Conservation (phyloP, 2,113 vertebrate species). For the Piprites chloris region DNA sequence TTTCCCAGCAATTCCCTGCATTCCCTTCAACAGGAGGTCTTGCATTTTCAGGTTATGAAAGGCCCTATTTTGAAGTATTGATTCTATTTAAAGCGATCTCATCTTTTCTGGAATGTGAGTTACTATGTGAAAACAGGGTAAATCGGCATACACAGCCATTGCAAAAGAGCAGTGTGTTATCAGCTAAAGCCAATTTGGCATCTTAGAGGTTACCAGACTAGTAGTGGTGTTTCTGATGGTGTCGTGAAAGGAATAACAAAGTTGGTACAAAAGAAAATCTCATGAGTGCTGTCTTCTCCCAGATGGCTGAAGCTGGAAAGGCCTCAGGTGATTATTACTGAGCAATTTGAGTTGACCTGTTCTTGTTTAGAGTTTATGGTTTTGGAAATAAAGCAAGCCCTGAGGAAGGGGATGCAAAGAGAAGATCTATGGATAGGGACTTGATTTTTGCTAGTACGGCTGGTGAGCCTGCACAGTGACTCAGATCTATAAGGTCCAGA, state of each 20-base stretch:
- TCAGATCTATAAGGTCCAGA: constrained; percentile 5
- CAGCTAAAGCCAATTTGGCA: neutral
- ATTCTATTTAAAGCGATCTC: neutral
- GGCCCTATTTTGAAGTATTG: neutral
- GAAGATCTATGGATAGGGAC: neutral
- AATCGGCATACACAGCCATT: accelerated
- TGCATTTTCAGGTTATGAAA: neutral
- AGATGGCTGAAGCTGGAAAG: neutral
- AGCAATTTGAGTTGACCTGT: constrained; percentile 23
- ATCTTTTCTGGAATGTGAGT: neutral
- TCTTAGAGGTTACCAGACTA: neutral
- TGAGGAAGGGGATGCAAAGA: neutral
- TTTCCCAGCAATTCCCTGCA: neutral
- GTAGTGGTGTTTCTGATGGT: neutral
- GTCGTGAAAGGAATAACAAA: neutral
- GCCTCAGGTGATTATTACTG: neutral
- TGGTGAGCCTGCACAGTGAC: neutral
- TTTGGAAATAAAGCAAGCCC: constrained; percentile 10
- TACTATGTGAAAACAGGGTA: accelerated
- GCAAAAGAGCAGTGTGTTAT: neutral
- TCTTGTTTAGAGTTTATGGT: neutral
- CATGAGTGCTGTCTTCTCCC: neutral
- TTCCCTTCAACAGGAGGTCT: neutral
- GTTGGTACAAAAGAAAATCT: neutral
- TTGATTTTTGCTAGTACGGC: neutral